Base-by-base conservation (phyloP, 2,888 invertebrate species). In the Agrochola litura region DNA sequence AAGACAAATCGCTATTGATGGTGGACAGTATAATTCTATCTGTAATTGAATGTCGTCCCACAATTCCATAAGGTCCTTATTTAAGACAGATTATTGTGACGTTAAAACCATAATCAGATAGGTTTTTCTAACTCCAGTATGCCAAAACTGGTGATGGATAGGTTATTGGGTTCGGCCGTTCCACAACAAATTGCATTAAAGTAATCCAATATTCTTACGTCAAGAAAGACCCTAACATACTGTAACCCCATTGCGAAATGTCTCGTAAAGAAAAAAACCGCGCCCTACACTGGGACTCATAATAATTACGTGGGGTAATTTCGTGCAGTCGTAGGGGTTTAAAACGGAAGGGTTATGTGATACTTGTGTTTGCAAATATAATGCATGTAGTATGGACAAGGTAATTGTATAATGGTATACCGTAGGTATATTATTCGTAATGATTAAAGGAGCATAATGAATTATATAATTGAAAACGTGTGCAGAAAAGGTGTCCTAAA, bases 221-320 rank as follows among this genome's bases (percentile, higher is more conserved):
- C 80, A 89, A 88, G 66, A 58, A 81, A 72, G 54, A 80, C 86
- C 88, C 83, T 76, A 83, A 86, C 85, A 82, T 83, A 58, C 64
- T 77, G 79, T 85, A 84, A 89, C 87, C 90, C 89, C 86, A 85
- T 91, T 90, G 92, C 92, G 84, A 92, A 93, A 93, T 92, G 88
- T 86, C 89, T 90, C 82, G 83, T 87, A 76, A 84, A 89, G 87
- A 94, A 94, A 94, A 94, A 95, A 94, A 92, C 87, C 88, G 84
- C 95, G 90, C 95, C 95, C 94, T 91, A 79, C 85, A 86, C 84
- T 86, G 84, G 85, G 88, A 89, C 85, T 89, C 90, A 91, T 90
- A 90, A 91, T 94, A 94, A 95, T 94, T 95, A 94, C 91, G 88
- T 90, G 92, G 94, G 94, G 95, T 92, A 93, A 94, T 95, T 92